A percentile compares a stretch with the other conserved stretches of the same genome.
These are phyloP conservation scores for Dugesia japonica DNA, from an alignment of 2,888 invertebrate species.

Conservation along the genomic window DNA sequence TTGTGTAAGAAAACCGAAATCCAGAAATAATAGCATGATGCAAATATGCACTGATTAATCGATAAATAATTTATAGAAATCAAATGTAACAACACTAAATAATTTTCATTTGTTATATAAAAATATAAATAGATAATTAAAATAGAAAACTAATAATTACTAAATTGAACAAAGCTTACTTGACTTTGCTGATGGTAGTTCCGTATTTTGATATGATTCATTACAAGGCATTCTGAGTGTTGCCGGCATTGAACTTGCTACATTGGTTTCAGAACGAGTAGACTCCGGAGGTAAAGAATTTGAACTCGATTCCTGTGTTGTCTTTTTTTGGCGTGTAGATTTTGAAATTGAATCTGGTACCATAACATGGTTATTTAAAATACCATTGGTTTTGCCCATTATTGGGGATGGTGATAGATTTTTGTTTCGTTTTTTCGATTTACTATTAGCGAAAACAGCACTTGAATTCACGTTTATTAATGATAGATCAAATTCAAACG, in stretches of 20 bases:
- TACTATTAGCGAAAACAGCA: not conserved
- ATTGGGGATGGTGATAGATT: not conserved
- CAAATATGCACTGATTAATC: no score
- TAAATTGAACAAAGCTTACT: not conserved
- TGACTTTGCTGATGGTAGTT: not conserved
- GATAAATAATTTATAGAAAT: no score
- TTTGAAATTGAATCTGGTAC: not conserved
- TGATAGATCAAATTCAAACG: slow-evolving; percentile 2
- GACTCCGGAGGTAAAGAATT: not conserved
- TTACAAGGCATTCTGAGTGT: slow-evolving; percentile 10
- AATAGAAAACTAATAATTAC: no score
- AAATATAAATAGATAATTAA: no score
- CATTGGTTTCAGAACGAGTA: not conserved
- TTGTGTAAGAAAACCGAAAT: no score
- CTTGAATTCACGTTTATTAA: not conserved
- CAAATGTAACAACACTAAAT: no score
- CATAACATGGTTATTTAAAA: not conserved
- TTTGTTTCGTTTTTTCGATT: not conserved
- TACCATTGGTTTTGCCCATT: not conserved
- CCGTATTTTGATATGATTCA: slow-evolving; percentile 3
- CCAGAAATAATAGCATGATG: no score
- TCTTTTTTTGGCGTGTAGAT: not conserved
- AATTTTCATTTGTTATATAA: no score
- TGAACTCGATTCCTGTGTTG: not conserved
- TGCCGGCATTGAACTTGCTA: not conserved